These are phyloP conservation scores for Pemphigus obesinymphae DNA, from an alignment of 1,140 invertebrate species.

Conservation along the genomic window DNA sequence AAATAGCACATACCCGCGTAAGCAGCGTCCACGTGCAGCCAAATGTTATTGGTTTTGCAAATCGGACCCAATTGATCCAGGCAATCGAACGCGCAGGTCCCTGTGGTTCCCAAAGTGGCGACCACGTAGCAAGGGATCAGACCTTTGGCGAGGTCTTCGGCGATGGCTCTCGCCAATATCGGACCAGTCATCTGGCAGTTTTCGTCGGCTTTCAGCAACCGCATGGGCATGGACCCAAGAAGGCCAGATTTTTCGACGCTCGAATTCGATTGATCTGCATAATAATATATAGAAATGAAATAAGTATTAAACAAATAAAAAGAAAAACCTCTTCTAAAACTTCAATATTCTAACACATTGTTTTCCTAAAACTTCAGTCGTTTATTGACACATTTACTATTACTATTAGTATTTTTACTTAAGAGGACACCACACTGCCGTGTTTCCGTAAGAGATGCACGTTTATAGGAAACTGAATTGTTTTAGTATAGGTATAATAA, in stretches of 20 bases:
- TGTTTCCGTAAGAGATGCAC: no score
- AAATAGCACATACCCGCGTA: conserved; percentile 71
- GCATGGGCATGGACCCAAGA: conserved; percentile 75
- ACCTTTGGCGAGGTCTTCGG: conserved; percentile 66
- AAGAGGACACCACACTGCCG: no score
- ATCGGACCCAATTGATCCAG: conserved; percentile 75
- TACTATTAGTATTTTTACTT: no score
- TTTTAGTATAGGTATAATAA: no score
- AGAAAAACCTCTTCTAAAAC: no score
- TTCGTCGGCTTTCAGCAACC: conserved; percentile 69
- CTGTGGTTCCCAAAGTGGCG: conserved; percentile 86
- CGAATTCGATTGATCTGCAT: conserved; percentile 78
- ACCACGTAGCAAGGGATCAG: conserved; percentile 75
- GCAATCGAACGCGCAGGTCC: conserved; percentile 87
- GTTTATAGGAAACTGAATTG: no score
- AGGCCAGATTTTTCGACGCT: conserved; percentile 84
- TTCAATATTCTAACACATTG: no score
- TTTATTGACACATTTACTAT: no score
- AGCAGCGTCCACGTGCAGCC: conserved; percentile 86
- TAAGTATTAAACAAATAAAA: not conserved
- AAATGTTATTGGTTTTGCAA: conserved; percentile 69
- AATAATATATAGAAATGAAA: no score
- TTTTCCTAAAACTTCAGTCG: no score
- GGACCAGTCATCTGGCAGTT: conserved; percentile 68
- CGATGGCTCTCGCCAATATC: conserved; percentile 68